Evolutionary conservation across 2,113 vertebrate genomes (phyloP).

Genomic region (Dolichotis patagonum): DNA sequence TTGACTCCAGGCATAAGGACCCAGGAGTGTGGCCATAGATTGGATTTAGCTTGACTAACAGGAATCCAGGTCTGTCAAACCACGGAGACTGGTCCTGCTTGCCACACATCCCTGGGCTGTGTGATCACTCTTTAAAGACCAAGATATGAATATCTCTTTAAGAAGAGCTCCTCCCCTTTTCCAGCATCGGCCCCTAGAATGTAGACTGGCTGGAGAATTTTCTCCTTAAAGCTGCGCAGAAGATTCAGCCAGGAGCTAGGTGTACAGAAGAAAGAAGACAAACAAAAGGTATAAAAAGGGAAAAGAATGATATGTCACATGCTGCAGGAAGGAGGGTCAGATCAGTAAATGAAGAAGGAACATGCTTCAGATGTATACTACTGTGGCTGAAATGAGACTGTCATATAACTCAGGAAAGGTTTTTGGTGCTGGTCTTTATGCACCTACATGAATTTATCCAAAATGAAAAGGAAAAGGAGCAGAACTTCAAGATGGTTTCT

Average conservation of each 20-base stretch:
- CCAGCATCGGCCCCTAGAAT: background rate
- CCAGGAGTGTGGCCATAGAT: background rate
- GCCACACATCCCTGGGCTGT: fast-evolving
- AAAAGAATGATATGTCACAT: background rate
- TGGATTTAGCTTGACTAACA: background rate
- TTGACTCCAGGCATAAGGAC: background rate
- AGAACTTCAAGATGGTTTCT: background rate
- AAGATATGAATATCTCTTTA: background rate
- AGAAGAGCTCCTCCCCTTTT: constrained; percentile 49
- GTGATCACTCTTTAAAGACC: background rate
- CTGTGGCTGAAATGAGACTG: background rate
- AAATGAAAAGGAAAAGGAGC: background rate
- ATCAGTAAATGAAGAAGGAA: background rate
- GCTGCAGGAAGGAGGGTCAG: background rate
- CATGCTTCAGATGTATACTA: too few relatives aligned
- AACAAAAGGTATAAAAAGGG: background rate
- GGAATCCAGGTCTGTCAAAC: background rate
- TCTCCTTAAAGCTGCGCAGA: background rate
- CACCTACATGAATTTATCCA: background rate
- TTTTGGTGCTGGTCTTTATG: background rate
- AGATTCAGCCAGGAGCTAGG: background rate
- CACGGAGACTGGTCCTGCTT: background rate
- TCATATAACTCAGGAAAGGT: background rate
- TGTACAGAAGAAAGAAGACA: constrained; percentile 15
- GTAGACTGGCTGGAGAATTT: background rate